These are phyloP conservation scores for Leuciscus idus DNA, from an alignment of 2,113 vertebrate genomes.

Conservation along the genomic window DNA sequence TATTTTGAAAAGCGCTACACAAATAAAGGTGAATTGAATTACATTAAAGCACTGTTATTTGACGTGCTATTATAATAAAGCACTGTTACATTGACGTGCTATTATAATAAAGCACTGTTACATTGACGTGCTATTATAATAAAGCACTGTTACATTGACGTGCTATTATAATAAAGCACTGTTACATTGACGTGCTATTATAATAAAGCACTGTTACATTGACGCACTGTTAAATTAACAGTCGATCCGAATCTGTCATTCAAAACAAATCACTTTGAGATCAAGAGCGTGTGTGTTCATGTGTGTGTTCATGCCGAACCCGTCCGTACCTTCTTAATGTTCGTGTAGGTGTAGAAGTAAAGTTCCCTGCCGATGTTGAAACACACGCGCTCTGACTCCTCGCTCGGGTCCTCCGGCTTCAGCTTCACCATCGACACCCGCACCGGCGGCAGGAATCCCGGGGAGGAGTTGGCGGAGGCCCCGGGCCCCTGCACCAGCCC, in stretches of 20 bases:
- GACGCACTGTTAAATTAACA: neutral
- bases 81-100: too few species aligned
- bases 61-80: too few species aligned
- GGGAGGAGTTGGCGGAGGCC: conserved; percentile 76
- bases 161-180: too few species aligned
- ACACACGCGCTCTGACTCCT: conserved; percentile 88
- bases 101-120: too few species aligned
- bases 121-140: too few species aligned
- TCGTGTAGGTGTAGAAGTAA: conserved; percentile 88
- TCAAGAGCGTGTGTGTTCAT: neutral
- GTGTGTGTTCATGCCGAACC: too few species aligned
- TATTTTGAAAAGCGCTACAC: too few species aligned
- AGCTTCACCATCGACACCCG: conserved; percentile 90
- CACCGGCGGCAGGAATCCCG: conserved; percentile 86
- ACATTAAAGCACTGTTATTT: too few species aligned
- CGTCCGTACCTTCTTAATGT: conserved; percentile 79
- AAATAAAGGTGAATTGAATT: too few species aligned
- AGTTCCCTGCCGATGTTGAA: conserved; percentile 91
- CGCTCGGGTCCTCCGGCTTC: conserved; percentile 82
- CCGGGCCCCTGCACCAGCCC: conserved; percentile 79
- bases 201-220: too few species aligned
- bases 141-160: too few species aligned
- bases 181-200: too few species aligned
- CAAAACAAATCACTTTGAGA: neutral
- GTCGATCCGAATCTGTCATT: neutral